Evolutionary conservation across 2,113 vertebrate genomes (phyloP), one percentile per base, ranked within the genome.

Genomic region (Equus przewalskii): DNA sequence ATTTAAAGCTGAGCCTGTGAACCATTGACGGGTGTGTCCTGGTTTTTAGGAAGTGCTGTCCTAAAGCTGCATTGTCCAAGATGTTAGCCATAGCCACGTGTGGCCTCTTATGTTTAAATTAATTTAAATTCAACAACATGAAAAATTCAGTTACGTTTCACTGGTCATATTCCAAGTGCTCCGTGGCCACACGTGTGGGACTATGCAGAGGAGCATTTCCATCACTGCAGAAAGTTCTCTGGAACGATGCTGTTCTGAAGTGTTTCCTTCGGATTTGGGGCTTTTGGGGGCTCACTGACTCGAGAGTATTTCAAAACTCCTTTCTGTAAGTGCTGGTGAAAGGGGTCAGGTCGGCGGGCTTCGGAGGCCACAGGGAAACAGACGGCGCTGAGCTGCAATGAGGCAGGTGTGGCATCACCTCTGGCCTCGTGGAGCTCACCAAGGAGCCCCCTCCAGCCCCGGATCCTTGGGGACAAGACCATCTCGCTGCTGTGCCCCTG

Each of bases 151-250:
- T 36, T 19, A 15, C 1, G 10, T 75, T 62, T 60, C 58, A 24
- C 49, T 41, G 7, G 24, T 54, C 30, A 0, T 5, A 1, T 5
- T 5, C 30, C 36, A 9, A 5, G n/a, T 0, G 11, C n/a, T 56
- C 60, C 49, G 0, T 3, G 28, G 1, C 12, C 70, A 46, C 22
- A 3, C 7, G 0, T 21, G 30, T 0, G 0, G 60, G 51, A 15
- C 8, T 0, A 12, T 0, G 0, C 2, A 7, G 21, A 51, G 11
- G 18, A 18, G 18, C 26, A 3, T 7, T 12, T 64, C 83, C 67
- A 7, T 3, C 19, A 0, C 5, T 24, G 7, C 5, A 7, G 93
- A 30, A 80, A 64, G 51, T 64, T 80, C 70, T 46, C 1, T 2
- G 26, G 44, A 69, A 12, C 46, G 13, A 41, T 0, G 0, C 46